Conservation (phyloP, 2,888 invertebrate genomes). For the Drosophila mimetica region DNA sequence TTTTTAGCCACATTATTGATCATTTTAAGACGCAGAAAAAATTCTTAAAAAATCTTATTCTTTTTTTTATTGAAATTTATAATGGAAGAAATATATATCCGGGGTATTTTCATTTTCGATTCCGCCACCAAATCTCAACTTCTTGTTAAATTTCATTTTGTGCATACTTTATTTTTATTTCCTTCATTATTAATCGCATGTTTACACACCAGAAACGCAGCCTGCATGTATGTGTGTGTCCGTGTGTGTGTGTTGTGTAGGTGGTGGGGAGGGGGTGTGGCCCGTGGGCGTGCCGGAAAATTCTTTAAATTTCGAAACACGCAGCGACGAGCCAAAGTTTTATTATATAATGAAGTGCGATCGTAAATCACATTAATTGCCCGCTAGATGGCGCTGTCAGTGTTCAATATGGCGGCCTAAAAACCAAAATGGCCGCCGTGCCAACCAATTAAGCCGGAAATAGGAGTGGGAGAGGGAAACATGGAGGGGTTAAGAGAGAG, state of each 20-base stretch:
- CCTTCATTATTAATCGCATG: slow-evolving; percentile 77
- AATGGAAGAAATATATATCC: neutral
- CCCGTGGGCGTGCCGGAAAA: slow-evolving; percentile 12
- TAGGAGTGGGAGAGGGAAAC: neutral
- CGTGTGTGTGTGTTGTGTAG: slow-evolving; percentile 8
- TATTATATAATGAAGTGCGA: slow-evolving; percentile 64
- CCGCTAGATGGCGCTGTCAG: slow-evolving; percentile 64
- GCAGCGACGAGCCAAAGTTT: slow-evolving; percentile 30
- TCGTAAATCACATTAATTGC: slow-evolving; percentile 78
- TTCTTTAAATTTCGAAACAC: slow-evolving; percentile 69
- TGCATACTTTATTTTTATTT: slow-evolving; percentile 73
- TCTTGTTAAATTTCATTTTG: slow-evolving; percentile 62
- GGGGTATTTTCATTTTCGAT: neutral
- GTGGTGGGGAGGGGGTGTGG: neutral
- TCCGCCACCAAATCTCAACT: neutral
- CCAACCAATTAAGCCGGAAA: slow-evolving; percentile 1
- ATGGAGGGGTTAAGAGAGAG: too few relatives aligned
- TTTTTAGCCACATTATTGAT: too few relatives aligned
- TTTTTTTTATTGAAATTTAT: neutral
- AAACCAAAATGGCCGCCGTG: slow-evolving; percentile 39
- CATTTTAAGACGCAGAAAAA: too few relatives aligned
- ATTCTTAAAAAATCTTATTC: too few relatives aligned
- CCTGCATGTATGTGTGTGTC: slow-evolving; percentile 34
- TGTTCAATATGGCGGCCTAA: slow-evolving; percentile 62
- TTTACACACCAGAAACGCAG: slow-evolving; percentile 68